These are phyloP conservation scores for Coregonus ussuriensis DNA, from an alignment of 2,797 vertebrate species.

Conservation along the genomic window DNA sequence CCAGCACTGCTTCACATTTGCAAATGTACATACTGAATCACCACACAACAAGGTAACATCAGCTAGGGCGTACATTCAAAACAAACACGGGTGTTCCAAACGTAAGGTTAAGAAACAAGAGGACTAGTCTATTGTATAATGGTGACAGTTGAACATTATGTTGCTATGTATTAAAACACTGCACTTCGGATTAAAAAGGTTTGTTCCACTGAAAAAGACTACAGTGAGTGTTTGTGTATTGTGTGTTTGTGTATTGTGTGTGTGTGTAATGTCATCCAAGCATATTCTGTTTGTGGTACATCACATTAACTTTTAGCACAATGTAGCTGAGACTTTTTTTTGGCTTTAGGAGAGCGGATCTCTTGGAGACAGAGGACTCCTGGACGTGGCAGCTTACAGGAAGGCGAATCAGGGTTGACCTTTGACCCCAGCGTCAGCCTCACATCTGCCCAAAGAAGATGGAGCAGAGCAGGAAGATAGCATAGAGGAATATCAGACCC, in stretches of 20 bases:
- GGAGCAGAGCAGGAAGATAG: slow-evolving; percentile 80
- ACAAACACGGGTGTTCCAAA: slow-evolving; percentile 30
- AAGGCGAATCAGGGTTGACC: slow-evolving; percentile 18
- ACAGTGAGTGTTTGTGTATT: slow-evolving; percentile 20
- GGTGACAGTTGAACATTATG: slow-evolving; percentile 11
- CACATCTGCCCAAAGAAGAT: slow-evolving; percentile 81
- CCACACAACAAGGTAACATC: slow-evolving; percentile 47
- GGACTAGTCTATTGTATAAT: background rate
- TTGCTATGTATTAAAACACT: slow-evolving; percentile 33
- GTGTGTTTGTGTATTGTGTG: slow-evolving; percentile 22
- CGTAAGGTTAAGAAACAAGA: slow-evolving; percentile 30
- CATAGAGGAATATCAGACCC: slow-evolving; percentile 76
- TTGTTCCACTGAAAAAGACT: slow-evolving; percentile 20
- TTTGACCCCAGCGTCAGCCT: slow-evolving; percentile 48
- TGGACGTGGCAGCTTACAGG: slow-evolving; percentile 24
- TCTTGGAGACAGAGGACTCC: slow-evolving; percentile 29
- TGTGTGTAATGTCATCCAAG: slow-evolving; percentile 29
- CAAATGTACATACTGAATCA: slow-evolving; percentile 53
- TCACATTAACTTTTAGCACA: slow-evolving; percentile 33
- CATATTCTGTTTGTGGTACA: slow-evolving; percentile 33
- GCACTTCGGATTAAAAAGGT: slow-evolving; percentile 31
- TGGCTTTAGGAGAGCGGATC: slow-evolving; percentile 17
- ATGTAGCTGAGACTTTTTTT: slow-evolving; percentile 19
- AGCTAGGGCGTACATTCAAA: slow-evolving; percentile 57
- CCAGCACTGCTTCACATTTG: slow-evolving; percentile 63